A percentile compares a stretch with the other conserved stretches of the same genome.
Evolutionary conservation across 1,140 invertebrate species (phyloP).

Genomic region (Melanaphis sacchari): DNA sequence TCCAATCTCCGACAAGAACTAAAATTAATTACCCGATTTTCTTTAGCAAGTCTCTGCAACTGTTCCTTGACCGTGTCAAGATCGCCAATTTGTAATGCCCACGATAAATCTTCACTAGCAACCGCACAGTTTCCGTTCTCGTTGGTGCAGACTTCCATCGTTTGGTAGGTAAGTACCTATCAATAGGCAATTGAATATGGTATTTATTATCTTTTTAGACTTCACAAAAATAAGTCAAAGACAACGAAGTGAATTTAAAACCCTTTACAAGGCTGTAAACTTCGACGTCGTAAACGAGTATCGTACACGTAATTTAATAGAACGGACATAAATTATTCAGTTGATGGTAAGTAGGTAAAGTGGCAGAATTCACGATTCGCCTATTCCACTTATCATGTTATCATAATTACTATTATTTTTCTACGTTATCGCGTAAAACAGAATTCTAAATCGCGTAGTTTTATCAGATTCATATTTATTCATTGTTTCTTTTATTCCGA

Average conservation of each 20-base stretch:
- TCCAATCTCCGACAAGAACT: neutral
- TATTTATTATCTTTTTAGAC: neutral
- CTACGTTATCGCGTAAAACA: neutral
- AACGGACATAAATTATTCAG: neutral
- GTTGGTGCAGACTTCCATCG: neutral
- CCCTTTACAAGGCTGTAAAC: neutral
- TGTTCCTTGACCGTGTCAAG: slow-evolving; percentile 50
- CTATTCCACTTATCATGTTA: neutral
- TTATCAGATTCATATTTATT: neutral
- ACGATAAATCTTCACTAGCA: slow-evolving; percentile 32
- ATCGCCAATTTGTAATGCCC: slow-evolving; percentile 49
- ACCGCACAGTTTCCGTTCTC: neutral
- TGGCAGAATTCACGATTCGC: neutral
- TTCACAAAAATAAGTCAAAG: neutral
- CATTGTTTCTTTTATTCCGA: neutral
- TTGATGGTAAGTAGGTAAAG: neutral
- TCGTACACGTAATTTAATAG: neutral
- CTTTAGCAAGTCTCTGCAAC: neutral
- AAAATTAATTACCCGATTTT: neutral
- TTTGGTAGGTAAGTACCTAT: neutral
- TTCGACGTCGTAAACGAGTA: neutral
- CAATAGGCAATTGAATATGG: neutral
- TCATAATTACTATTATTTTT: neutral
- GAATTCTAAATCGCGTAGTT: neutral
- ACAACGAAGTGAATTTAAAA: neutral